Evolutionary conservation across 2,888 invertebrate species (phyloP).

Genomic region (Calameuta filiformis): DNA sequence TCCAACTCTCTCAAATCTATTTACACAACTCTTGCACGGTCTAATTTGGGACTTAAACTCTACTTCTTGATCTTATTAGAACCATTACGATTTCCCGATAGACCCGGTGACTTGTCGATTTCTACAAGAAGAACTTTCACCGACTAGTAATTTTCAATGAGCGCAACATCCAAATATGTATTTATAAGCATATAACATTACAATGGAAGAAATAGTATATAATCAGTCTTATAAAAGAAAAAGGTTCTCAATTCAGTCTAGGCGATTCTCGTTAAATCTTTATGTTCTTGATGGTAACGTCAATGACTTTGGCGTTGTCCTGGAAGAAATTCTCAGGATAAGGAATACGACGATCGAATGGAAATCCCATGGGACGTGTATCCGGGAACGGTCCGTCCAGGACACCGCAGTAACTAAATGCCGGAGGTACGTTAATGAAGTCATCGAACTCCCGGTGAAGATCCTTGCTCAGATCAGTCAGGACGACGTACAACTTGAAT

Average conservation of each 20-base stretch:
- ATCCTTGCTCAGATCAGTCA: conserved; percentile 52
- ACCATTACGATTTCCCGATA: not conserved
- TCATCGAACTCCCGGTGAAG: not conserved
- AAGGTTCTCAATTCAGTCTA: not conserved
- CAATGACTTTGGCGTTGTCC: conserved; percentile 74
- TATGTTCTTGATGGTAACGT: conserved; percentile 68
- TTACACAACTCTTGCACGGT: not conserved
- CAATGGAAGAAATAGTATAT: not conserved
- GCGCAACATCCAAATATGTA: not conserved
- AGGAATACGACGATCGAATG: conserved; percentile 75
- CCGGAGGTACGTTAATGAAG: not conserved
- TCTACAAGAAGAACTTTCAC: not conserved
- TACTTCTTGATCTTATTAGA: not conserved
- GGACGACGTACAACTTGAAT: conserved; percentile 71
- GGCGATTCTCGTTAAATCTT: not conserved
- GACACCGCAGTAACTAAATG: conserved; percentile 66
- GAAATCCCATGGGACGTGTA: conserved; percentile 76
- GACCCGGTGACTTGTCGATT: not conserved
- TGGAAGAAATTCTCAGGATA: conserved; percentile 69
- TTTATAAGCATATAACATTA: not conserved
- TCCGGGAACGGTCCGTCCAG: conserved; percentile 72
- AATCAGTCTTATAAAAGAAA: not conserved
- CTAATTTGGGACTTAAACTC: not conserved
- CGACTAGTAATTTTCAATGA: not conserved
- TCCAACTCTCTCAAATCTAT: not conserved